phyloP scores from a whole-genome alignment of 1,140 invertebrate genomes.

The Drosophila dunni region DNA sequence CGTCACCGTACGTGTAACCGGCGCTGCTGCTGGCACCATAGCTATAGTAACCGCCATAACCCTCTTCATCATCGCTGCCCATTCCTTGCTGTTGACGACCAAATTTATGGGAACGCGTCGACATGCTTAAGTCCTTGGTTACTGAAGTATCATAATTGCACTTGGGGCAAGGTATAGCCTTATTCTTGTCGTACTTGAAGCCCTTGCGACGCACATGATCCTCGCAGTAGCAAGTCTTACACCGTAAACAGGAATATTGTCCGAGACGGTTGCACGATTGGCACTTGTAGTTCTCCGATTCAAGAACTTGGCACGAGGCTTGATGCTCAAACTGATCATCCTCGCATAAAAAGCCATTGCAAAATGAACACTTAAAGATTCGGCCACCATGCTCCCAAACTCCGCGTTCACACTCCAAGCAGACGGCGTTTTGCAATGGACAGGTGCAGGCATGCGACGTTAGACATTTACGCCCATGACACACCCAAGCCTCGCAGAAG shows the following conservation, averaged over 20 bases:
- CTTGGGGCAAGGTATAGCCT: conserved; percentile 96
- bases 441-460: conserved; percentile 96
- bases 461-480: conserved; percentile 96
- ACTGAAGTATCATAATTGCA: conserved; percentile 95
- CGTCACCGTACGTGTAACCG: conserved; percentile 85
- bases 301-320: conserved; percentile 94
- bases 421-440: conserved; percentile 92
- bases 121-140: conserved; percentile 98
- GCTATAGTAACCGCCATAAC: conserved; percentile 84
- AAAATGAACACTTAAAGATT: conserved; percentile 97
- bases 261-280: conserved; percentile 97
- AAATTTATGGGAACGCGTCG: conserved; percentile 93
- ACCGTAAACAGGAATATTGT: conserved; percentile 97
- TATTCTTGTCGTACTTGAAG: conserved; percentile 96
- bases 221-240: conserved; percentile 98
- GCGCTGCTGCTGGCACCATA: conserved; percentile 85
- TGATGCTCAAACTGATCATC: conserved; percentile 99
- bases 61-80: conserved; percentile 87
- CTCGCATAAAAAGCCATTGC: conserved; percentile 95
- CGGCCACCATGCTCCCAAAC: conserved; percentile 98
- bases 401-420: conserved; percentile 95
- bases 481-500: conserved; percentile 98
- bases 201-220: conserved; percentile 97
- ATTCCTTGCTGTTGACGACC: conserved; percentile 90
- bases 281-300: conserved; percentile 97